Conservation (phyloP, 2,888 invertebrate species). For the Mechanitis messenoides region DNA sequence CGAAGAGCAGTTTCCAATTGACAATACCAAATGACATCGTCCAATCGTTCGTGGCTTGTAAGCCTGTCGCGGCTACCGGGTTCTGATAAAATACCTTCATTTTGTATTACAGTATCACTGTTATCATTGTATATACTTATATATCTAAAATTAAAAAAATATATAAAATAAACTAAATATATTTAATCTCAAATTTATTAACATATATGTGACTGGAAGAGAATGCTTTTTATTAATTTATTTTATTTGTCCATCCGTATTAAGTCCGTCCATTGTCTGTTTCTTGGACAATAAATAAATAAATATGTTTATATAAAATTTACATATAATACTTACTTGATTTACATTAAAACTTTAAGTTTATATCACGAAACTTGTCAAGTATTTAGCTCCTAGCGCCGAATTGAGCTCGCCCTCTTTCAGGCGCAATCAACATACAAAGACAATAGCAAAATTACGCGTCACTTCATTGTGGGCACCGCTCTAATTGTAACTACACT, state of each 20-base stretch:
- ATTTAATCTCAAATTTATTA: too few relatives aligned
- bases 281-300: too few relatives aligned
- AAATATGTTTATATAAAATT: too few relatives aligned
- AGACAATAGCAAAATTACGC: slow-evolving; percentile 73
- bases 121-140: too few relatives aligned
- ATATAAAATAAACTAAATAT: too few relatives aligned
- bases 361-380: neutral
- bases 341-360: too few relatives aligned
- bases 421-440: slow-evolving; percentile 73
- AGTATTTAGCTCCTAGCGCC: slow-evolving; percentile 10
- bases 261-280: too few relatives aligned
- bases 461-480: slow-evolving; percentile 76
- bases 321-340: too few relatives aligned
- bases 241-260: too few relatives aligned
- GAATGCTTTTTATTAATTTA: too few relatives aligned
- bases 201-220: too few relatives aligned
- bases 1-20: slow-evolving; percentile 62
- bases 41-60: slow-evolving; percentile 59
- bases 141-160: too few relatives aligned
- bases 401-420: slow-evolving; percentile 49
- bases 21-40: slow-evolving; percentile 57
- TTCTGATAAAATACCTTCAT: slow-evolving; percentile 40
- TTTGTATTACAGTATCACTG: slow-evolving; percentile 25
- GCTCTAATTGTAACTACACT: slow-evolving; percentile 77
- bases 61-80: slow-evolving; percentile 46